These are phyloP conservation scores for Heteractis magnifica DNA, from an alignment of 92 coral and sea anemone genomes.

Conservation along the genomic window DNA sequence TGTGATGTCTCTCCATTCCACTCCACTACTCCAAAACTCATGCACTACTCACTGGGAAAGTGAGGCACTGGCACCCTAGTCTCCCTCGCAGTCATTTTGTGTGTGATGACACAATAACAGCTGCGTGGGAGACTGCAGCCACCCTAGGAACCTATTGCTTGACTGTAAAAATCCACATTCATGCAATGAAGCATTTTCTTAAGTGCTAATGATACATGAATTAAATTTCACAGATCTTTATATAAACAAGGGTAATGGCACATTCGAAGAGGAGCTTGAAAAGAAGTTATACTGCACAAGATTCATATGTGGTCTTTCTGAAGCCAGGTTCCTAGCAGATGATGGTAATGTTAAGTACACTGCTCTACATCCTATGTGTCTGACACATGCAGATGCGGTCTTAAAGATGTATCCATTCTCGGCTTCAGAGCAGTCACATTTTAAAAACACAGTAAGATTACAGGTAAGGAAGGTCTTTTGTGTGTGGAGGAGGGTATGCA, in stretches of 20 bases:
- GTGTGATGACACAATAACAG: too few relatives aligned
- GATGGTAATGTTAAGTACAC: constrained; percentile 4
- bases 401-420: constrained; percentile 49
- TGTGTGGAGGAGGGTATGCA: too few relatives aligned
- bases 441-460: constrained; percentile 35
- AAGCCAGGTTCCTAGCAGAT: constrained; percentile 6
- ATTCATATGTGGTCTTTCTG: constrained; percentile 54
- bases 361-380: constrained; percentile 28
- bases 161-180: too few relatives aligned
- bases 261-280: constrained; percentile 24
- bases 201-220: background rate
- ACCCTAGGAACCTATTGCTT: too few relatives aligned
- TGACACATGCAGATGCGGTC: constrained; percentile 38
- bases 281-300: constrained; percentile 50
- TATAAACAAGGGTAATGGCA: constrained; percentile 4
- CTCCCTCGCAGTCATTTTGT: too few relatives aligned
- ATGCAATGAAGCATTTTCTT: too few relatives aligned
- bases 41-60: too few relatives aligned
- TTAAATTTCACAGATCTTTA: constrained; percentile 28
- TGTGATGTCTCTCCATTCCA: too few relatives aligned
- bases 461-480: constrained; percentile 27
- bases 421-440: constrained; percentile 44
- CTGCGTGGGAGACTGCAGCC: too few relatives aligned
- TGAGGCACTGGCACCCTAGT: too few relatives aligned
- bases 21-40: too few relatives aligned